These are phyloP conservation scores for Eledona agricola DNA, from an alignment of 2,888 invertebrate species.

Conservation along the genomic window DNA sequence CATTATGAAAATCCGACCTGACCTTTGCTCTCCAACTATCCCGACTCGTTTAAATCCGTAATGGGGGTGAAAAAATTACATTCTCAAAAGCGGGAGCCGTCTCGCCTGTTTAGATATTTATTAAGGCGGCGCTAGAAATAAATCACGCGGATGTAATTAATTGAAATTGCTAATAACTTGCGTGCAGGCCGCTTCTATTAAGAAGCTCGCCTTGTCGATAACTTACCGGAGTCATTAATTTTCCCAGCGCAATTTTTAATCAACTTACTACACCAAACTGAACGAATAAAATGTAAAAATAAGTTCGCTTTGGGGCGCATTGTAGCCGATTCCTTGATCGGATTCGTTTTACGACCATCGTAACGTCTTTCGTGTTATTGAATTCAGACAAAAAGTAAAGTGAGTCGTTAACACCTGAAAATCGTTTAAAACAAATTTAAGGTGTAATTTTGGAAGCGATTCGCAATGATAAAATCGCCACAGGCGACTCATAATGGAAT, in stretches of 20 bases:
- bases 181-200: conserved; percentile 42
- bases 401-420: conserved; percentile 2
- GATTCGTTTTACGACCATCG: no score
- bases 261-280: conserved; percentile 24
- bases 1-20: no score
- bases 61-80: no score
- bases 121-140: conserved; percentile 35
- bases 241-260: conserved; percentile 29
- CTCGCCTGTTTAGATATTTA: no score
- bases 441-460: background rate
- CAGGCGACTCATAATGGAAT: background rate
- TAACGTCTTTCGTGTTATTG: conserved; percentile 1
- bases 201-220: conserved; percentile 41
- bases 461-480: conserved; percentile 7
- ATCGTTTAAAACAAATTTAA: conserved; percentile 3
- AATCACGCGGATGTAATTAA: conserved; percentile 46
- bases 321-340: no score
- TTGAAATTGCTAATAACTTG: conserved; percentile 43
- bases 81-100: no score
- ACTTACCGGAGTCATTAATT: conserved; percentile 38
- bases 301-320: no score
- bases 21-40: no score
- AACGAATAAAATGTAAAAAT: no score
- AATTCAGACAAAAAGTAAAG: conserved; percentile 6
- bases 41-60: no score